Evolutionary conservation across 2,888 invertebrate genomes (phyloP), one percentile per base, ranked within the genome.

Genomic region (Plagodis pulveraria): DNA sequence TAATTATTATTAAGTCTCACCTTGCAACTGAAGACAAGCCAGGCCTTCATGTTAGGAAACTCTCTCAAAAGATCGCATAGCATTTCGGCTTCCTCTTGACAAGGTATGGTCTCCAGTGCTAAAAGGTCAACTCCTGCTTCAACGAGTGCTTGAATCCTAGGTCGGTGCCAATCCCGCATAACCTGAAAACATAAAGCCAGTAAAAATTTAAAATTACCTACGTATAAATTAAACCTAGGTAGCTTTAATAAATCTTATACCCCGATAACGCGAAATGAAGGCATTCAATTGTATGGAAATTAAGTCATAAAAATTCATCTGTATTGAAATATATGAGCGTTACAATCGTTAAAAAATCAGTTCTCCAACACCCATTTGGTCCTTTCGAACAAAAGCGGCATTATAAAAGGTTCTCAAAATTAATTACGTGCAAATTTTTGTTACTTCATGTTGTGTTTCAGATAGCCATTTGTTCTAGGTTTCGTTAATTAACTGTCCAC

Each of bases 91-190:
- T 99, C 99, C 73, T 94, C 94, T 76, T 94, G 94, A 69, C 97
- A 96, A 6, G 99, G 99, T 73, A 99, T 97, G 0, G 99, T 99
- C 87, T 99, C 99, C 70, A 99, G 89, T 0, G 98, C 98, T 65
- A 99, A 85, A 6, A 98, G 83, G 85, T 98, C 98, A 2, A 96
- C 96, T 0, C 97, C 97, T 2, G 95, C 96, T 65, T 96, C 95
- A 22, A 97, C 83, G 35, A 99, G 90, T 0, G 96, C 96, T 73
- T 95, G 94, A 36, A 99, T 95, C 47, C 98, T 94, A 0, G 96
- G 96, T 56, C 95, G 93, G 87, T 99, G 99, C 97, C 98, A 98
- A 45, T 96, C 95, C 49, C 94, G 94, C 82, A 99, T 94, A 45
- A 94, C 93, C 85, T 93, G 68, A 35, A 57, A 51, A 50, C 44